Percentiles rank a stretch among this genome's conserved stretches.
Evolutionary conservation across 2,113 vertebrate species (phyloP).

Genomic region (Damaliscus lunatus): DNA sequence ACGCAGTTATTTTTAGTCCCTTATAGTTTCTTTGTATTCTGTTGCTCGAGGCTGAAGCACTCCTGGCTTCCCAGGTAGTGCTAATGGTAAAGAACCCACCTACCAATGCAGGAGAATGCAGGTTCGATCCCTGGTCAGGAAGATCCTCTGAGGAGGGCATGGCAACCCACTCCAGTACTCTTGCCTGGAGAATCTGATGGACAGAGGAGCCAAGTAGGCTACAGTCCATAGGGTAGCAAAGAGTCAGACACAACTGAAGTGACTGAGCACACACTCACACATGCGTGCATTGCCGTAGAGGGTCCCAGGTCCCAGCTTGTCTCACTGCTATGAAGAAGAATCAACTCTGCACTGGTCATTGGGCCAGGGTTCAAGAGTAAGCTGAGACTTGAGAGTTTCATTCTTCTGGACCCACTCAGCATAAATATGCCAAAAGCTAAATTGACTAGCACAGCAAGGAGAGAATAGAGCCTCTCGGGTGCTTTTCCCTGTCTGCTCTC

Average conservation of each 20-base stretch:
- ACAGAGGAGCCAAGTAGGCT: not conserved
- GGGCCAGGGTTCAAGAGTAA: not conserved
- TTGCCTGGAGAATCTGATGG: not conserved
- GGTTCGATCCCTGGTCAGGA: not conserved
- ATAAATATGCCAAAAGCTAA: not conserved
- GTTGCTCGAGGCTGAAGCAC: not conserved
- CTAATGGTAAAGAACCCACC: not conserved
- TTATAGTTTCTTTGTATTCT: not conserved
- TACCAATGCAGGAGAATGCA: not conserved
- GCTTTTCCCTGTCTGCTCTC: not conserved
- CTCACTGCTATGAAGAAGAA: not conserved
- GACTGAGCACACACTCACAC: not conserved
- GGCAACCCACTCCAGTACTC: not conserved
- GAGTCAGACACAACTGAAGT: not conserved
- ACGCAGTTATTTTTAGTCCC: not conserved
- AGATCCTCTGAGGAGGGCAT: not conserved
- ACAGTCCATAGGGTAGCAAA: not conserved
- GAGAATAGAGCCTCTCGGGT: not conserved
- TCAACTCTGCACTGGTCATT: not conserved
- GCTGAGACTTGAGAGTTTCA: not conserved
- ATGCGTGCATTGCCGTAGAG: not conserved
- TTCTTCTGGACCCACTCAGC: not conserved
- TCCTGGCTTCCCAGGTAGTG: not conserved
- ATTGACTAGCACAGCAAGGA: not conserved
- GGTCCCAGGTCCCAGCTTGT: not conserved